These are phyloP conservation scores for Psix sp. DNA, from an alignment of 1,140 invertebrate genomes.

Conservation along the genomic window DNA sequence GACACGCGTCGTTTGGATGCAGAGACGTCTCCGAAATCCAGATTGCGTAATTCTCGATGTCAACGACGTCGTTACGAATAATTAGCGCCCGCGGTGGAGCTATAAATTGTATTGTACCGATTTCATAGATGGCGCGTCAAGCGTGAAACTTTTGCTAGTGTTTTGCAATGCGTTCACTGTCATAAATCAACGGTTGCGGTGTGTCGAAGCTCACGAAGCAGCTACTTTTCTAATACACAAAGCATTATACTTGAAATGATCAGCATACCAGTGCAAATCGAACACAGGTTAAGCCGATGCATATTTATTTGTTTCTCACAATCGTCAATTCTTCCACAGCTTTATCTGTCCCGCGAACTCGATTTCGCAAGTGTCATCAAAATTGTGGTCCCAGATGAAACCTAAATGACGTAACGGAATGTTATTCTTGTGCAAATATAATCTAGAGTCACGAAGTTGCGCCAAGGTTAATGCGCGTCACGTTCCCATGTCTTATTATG, in stretches of 20 bases:
- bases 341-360: slow-evolving; percentile 2
- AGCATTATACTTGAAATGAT: no score
- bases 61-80: no score
- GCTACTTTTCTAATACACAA: background rate
- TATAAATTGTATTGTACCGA: no score
- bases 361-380: slow-evolving; percentile 32
- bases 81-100: no score
- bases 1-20: slow-evolving; percentile 15
- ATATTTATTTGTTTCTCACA: slow-evolving; percentile 14
- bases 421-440: slow-evolving; percentile 33
- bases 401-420: slow-evolving; percentile 44
- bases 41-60: background rate
- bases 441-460: slow-evolving; percentile 49
- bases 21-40: background rate
- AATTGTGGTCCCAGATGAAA: slow-evolving; percentile 22
- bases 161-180: no score
- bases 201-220: background rate
- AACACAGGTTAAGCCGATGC: background rate
- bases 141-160: no score
- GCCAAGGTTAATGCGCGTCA: slow-evolving; percentile 49
- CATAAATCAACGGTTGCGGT: no score
- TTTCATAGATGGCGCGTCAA: no score
- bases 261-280: background rate
- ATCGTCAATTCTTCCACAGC: background rate
- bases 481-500: slow-evolving; percentile 52